Conservation (phyloP, 2,797 vertebrate genomes). For the Tangara arthus region DNA sequence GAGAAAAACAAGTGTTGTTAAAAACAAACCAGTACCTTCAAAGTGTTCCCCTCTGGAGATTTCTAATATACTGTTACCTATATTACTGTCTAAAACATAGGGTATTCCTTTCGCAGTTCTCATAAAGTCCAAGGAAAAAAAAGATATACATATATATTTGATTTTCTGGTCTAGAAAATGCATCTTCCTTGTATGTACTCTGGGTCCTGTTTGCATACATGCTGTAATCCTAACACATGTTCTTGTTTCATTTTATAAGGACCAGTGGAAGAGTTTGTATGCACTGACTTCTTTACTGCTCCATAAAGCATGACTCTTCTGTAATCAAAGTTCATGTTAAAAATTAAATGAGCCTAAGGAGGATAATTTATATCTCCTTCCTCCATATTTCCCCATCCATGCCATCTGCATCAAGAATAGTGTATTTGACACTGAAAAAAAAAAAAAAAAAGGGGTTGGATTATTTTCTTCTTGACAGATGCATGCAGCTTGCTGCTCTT, state of each 20-base stretch:
- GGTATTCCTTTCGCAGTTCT: neutral
- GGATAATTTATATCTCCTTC: neutral
- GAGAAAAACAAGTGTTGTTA: neutral
- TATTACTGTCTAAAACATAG: neutral
- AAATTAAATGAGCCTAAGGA: neutral
- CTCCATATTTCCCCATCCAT: neutral
- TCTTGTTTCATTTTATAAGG: slow-evolving; percentile 59
- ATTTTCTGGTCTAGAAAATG: neutral
- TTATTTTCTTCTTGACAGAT: neutral
- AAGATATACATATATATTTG: neutral
- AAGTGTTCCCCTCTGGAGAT: neutral
- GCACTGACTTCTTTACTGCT: slow-evolving; percentile 17
- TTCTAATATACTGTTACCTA: neutral
- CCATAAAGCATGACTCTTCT: slow-evolving; percentile 9
- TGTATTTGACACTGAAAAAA: neutral
- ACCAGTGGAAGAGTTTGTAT: slow-evolving; percentile 29
- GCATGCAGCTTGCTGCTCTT: neutral
- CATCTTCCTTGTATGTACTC: neutral
- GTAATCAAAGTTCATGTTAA: slow-evolving; percentile 8
- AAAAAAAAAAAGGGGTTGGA: neutral
- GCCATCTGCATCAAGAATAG: neutral
- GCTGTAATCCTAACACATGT: slow-evolving; percentile 48
- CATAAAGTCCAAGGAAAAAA: neutral
- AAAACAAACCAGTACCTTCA: neutral
- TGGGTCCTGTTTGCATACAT: neutral